Evolutionary conservation across 2,797 vertebrate species (phyloP).

Genomic region (Kryptopterus vitreolus): DNA sequence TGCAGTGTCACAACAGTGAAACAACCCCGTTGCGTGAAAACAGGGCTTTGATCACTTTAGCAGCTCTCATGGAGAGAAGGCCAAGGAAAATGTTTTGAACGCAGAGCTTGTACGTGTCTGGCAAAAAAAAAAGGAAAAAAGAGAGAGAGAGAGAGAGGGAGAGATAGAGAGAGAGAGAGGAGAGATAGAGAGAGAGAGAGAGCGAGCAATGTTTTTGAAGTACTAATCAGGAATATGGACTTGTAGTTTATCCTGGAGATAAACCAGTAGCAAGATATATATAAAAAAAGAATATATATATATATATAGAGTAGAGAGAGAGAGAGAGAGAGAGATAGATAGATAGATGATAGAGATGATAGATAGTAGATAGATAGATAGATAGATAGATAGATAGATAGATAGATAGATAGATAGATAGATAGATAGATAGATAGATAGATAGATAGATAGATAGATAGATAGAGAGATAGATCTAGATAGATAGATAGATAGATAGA

Average conservation of each 20-base stretch:
- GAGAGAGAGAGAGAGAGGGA: slow-evolving; percentile 5
- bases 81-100: slow-evolving; percentile 43
- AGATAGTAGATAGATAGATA: no score
- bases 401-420: no score
- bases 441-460: no score
- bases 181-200: not conserved
- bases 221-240: not conserved
- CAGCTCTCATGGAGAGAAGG: slow-evolving; percentile 14
- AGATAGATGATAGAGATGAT: no score
- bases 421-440: no score
- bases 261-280: not conserved
- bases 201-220: not conserved
- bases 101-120: slow-evolving; percentile 28
- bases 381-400: no score
- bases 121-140: slow-evolving; percentile 52
- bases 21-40: slow-evolving; percentile 23
- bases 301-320: no score
- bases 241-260: not conserved
- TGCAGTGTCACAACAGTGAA: slow-evolving; percentile 20
- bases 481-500: no score
- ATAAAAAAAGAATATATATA: no score
- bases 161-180: not conserved
- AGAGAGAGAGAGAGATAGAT: no score
- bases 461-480: no score
- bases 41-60: slow-evolving; percentile 36